These are phyloP conservation scores for Acrossocheilus fasciatus DNA, from an alignment of 2,797 vertebrate genomes.

Conservation along the genomic window DNA sequence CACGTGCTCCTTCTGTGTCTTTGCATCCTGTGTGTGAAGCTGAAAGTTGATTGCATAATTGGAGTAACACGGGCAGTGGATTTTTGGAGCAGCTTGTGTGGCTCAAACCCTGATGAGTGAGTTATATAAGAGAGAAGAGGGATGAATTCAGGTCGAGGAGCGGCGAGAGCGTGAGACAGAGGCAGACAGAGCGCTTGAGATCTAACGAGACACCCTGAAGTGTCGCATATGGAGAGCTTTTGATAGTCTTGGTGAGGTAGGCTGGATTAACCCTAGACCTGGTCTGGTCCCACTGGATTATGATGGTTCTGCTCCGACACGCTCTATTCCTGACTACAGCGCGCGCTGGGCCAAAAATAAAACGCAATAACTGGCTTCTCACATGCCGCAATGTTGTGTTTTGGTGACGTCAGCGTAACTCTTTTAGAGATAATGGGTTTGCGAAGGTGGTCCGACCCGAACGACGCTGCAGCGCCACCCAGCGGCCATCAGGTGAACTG, in stretches of 20 bases:
- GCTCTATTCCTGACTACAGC: conserved; percentile 55
- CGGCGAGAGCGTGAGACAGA: conserved; percentile 68
- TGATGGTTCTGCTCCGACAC: conserved; percentile 30
- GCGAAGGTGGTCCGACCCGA: not conserved
- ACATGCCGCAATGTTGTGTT: conserved; percentile 49
- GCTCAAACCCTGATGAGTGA: conserved; percentile 65
- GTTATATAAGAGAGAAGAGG: conserved; percentile 76
- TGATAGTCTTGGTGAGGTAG: conserved; percentile 26
- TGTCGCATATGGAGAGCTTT: conserved; percentile 52
- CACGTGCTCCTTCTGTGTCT: conserved; percentile 6
- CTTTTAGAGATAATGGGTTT: conserved; percentile 34
- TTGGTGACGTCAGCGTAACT: conserved; percentile 56
- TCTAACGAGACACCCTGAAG: conserved; percentile 72
- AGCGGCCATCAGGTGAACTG: conserved; percentile 1
- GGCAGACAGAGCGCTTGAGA: conserved; percentile 73
- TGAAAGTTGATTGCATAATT: conserved; percentile 77
- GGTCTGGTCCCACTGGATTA: conserved; percentile 27
- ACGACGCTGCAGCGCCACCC: conserved; percentile 38
- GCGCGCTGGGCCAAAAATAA: conserved; percentile 58
- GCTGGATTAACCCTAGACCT: conserved; percentile 51
- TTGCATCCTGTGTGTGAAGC: conserved; percentile 55
- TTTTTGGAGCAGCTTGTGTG: conserved; percentile 73
- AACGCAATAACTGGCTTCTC: conserved; percentile 47
- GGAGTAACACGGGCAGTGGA: conserved; percentile 74
- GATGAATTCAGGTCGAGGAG: conserved; percentile 77